These are phyloP conservation scores for Phaedon cochleariae DNA, from an alignment of 2,888 invertebrate genomes.

Conservation along the genomic window DNA sequence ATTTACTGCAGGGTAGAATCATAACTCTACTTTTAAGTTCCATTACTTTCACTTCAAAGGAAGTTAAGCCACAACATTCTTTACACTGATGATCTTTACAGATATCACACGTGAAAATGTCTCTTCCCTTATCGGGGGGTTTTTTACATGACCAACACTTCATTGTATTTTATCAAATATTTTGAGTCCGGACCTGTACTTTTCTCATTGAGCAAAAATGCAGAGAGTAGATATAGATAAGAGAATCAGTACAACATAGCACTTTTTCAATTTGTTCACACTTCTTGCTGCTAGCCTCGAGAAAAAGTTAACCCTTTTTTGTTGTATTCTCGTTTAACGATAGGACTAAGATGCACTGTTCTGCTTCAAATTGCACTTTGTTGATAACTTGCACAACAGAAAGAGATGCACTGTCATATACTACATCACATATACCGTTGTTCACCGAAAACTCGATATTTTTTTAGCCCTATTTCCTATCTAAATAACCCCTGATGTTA, in stretches of 20 bases:
- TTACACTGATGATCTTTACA: no score
- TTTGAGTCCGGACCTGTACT: background rate
- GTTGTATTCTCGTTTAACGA: background rate
- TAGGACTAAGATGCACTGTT: slow-evolving; percentile 1
- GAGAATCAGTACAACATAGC: background rate
- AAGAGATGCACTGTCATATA: background rate
- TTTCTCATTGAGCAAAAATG: background rate
- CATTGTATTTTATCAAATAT: no score
- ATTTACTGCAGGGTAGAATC: background rate
- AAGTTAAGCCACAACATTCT: background rate
- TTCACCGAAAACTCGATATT: background rate
- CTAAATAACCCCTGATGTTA: background rate
- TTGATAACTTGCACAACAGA: background rate
- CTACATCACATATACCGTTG: background rate
- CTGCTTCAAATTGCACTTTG: background rate
- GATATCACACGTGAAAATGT: background rate
- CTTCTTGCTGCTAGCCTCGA: slow-evolving; percentile 2
- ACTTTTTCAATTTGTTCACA: background rate
- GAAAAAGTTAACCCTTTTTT: background rate
- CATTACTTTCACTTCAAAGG: background rate
- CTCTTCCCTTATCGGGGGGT: background rate
- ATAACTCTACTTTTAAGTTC: background rate
- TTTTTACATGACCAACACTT: background rate
- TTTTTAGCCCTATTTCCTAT: background rate
- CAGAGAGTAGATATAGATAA: background rate